Evolutionary conservation across 2,888 invertebrate genomes (phyloP).

Genomic region (Meiosimyza platycephala): DNA sequence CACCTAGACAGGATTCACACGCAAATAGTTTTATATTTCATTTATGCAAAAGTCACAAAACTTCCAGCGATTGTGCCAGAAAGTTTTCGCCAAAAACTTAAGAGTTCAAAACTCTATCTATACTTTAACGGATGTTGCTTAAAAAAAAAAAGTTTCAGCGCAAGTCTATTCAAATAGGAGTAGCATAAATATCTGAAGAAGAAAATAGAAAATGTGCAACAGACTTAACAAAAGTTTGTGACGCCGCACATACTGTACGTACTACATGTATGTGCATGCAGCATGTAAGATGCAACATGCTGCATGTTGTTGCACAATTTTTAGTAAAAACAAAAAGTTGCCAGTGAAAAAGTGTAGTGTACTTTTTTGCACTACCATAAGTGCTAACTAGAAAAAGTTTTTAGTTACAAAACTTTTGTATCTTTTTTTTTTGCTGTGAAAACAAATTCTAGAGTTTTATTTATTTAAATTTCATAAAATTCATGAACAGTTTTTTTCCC

Average conservation of each 20-base stretch:
- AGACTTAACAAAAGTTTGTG: not conserved
- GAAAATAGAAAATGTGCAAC: not conserved
- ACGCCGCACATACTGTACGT: slow-evolving; percentile 7
- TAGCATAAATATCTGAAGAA: too few species aligned
- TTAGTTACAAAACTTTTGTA: not conserved
- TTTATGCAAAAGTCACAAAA: not conserved
- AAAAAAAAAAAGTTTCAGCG: not conserved
- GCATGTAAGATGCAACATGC: slow-evolving; percentile 2
- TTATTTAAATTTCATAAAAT: not conserved
- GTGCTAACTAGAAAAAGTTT: not conserved
- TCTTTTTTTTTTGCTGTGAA: not conserved
- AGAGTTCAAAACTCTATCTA: slow-evolving; percentile 1
- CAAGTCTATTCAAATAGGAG: not conserved
- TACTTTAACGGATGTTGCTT: not conserved
- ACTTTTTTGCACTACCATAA: not conserved
- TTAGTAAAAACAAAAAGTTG: not conserved
- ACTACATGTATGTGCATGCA: too few species aligned
- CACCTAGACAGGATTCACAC: not conserved
- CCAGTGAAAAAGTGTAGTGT: not conserved
- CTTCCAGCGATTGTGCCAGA: not conserved
- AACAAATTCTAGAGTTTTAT: not conserved
- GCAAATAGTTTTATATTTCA: not conserved
- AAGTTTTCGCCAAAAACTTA: not conserved
- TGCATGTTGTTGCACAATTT: slow-evolving; percentile 6
- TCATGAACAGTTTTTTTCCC: too few species aligned